Base-by-base conservation (phyloP, 2,797 vertebrate genomes). In the Synanceia verrucosa region DNA sequence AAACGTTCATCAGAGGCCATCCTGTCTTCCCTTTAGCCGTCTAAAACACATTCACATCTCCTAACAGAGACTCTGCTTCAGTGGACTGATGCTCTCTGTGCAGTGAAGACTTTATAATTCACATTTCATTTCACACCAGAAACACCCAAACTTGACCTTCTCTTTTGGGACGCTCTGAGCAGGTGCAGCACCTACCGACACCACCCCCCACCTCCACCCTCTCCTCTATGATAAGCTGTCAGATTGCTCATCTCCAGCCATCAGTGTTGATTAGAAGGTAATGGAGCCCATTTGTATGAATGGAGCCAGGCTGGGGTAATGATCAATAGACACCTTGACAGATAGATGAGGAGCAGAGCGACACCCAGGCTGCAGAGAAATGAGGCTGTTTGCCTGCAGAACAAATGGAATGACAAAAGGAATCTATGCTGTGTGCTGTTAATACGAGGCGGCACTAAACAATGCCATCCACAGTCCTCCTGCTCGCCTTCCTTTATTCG, bases 261-360 rank as follows among this genome's bases (percentile, higher is more conserved):
- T 93, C 90, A 91, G 89, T 90, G 91, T 89, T 91, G 91, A 92
- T 93, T 92, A 93, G 86, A 80, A 78, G 63, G 88, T 94, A 93
- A 93, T 92, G 88, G 90, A 91, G 90, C 90, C 89, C 91, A 92
- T 92, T 93, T 93, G 90, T 93, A 92, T 92, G 91, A 94, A 92
- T 90, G 87, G 88, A 87, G 81, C 86, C 39, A 44, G 85, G 84
- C 87, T 51, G 60, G 70, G 88, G 87, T 91, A 90, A 92, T 93
- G 91, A 93, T 92, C 91, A 92, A 91, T 93, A 91, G 86, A 90
- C 88, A 89, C 89, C 89, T 89, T 92, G 91, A 92, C 88, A 91
- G 90, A 92, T 91, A 89, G 82, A 90, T 87, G 81, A 77, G 78
- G 81, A 88, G 82, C 72, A 70, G 68, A 82, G 78, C 72, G 62